Percentiles rank a stretch among this genome's conserved stretches.
Evolutionary conservation across 2,113 vertebrate genomes (phyloP).

Genomic region (Formicarius rufipectus): DNA sequence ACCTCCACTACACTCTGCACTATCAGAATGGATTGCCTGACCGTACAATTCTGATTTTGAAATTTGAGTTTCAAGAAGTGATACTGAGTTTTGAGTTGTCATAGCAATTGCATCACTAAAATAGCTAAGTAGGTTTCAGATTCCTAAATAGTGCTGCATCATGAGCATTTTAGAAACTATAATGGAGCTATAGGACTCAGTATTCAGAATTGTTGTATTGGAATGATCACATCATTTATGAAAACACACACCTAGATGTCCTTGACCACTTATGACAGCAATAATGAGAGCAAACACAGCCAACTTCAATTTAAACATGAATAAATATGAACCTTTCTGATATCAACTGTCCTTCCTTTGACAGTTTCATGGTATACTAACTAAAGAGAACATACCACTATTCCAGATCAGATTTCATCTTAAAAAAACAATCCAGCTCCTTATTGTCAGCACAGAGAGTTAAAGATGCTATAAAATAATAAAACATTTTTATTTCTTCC

Average conservation of each 20-base stretch:
- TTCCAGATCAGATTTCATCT: constrained; percentile 13
- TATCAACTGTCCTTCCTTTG: constrained; percentile 52
- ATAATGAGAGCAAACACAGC: constrained; percentile 46
- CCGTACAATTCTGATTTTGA: constrained; percentile 9
- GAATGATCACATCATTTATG: constrained; percentile 55
- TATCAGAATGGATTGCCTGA: neutral
- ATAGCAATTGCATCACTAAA: constrained; percentile 39
- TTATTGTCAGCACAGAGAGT: neutral
- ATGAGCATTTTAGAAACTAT: neutral
- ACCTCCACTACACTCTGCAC: neutral
- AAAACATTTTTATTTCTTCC: neutral
- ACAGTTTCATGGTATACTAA: constrained; percentile 22
- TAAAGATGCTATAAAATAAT: constrained; percentile 28
- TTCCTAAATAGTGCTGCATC: neutral
- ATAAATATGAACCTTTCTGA: constrained; percentile 55
- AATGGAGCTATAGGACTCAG: neutral
- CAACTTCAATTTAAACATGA: constrained; percentile 51
- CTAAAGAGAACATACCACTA: neutral
- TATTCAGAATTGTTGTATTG: constrained; percentile 3
- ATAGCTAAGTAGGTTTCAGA: neutral
- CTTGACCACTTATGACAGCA: constrained; percentile 62
- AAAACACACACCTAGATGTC: constrained; percentile 37
- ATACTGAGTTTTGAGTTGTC: constrained; percentile 21
- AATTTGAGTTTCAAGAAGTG: neutral
- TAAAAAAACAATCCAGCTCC: neutral